Evolutionary conservation across 2,888 invertebrate species (phyloP).

Genomic region (Diaphora mendica): DNA sequence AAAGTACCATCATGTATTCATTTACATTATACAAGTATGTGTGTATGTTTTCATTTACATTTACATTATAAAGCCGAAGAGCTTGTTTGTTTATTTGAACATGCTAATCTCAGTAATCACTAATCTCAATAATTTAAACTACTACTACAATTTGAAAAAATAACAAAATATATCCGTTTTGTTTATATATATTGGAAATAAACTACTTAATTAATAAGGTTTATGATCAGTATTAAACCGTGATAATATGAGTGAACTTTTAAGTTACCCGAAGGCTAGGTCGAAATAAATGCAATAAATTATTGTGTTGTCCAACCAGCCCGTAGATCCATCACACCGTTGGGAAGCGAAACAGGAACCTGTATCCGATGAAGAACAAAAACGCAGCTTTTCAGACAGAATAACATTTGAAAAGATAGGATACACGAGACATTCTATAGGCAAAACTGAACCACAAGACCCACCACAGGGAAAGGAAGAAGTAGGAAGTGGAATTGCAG

Average conservation of each 20-base stretch:
- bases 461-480: not conserved
- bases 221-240: not conserved
- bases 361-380: constrained; percentile 66
- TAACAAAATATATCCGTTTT: rapidly evolving
- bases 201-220: not conserved
- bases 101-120: too few species aligned
- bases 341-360: constrained; percentile 76
- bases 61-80: too few species aligned
- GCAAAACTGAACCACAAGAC: constrained; percentile 63
- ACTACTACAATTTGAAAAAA: not conserved
- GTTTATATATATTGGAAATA: not conserved
- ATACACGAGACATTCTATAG: constrained; percentile 55
- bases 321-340: constrained; percentile 23
- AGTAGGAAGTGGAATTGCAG: constrained; percentile 6
- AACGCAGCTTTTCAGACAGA: constrained; percentile 41
- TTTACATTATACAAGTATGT: too few species aligned
- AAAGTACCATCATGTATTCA: too few species aligned
- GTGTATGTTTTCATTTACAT: too few species aligned
- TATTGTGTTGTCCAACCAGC: constrained; percentile 1
- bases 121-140: too few species aligned
- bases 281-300: not conserved
- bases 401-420: constrained; percentile 52
- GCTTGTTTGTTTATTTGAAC: too few species aligned
- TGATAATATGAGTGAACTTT: not conserved
- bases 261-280: not conserved